Evolutionary conservation across 2,113 vertebrate genomes (phyloP).

Genomic region (Actenoides hombroni): DNA sequence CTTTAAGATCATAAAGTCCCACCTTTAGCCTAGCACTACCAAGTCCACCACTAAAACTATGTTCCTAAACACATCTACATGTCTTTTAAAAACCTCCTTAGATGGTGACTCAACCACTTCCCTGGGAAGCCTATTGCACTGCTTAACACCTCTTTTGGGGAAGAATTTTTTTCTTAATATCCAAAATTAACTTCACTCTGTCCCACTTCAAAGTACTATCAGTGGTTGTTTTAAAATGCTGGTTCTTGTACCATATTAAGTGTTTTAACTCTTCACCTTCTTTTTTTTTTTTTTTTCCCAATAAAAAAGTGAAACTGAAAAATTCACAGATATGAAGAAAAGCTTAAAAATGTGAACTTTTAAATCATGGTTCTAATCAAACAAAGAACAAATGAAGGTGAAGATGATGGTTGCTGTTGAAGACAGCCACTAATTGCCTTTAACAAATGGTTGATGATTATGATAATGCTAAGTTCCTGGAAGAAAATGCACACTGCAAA

Average conservation of each 20-base stretch:
- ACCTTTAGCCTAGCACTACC: not conserved
- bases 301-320: not conserved
- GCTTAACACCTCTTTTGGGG: not conserved
- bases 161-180: not conserved
- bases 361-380: not conserved
- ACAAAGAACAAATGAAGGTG: not conserved
- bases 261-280: not conserved
- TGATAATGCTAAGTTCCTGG: not conserved
- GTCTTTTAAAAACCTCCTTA: not conserved
- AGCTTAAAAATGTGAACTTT: not conserved
- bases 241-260: rapidly evolving
- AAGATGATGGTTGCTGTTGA: not conserved
- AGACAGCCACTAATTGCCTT: not conserved
- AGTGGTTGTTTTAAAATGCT: not conserved
- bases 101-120: not conserved
- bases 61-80: not conserved
- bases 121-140: no score
- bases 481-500: not conserved
- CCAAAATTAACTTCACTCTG: not conserved
- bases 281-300: not conserved
- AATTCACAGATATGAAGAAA: not conserved
- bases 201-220: not conserved
- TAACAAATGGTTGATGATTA: not conserved
- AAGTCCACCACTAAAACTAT: not conserved
- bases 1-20: no score